Base-by-base conservation (phyloP, 1,140 invertebrate species). In the Drosophila teissieri region DNA sequence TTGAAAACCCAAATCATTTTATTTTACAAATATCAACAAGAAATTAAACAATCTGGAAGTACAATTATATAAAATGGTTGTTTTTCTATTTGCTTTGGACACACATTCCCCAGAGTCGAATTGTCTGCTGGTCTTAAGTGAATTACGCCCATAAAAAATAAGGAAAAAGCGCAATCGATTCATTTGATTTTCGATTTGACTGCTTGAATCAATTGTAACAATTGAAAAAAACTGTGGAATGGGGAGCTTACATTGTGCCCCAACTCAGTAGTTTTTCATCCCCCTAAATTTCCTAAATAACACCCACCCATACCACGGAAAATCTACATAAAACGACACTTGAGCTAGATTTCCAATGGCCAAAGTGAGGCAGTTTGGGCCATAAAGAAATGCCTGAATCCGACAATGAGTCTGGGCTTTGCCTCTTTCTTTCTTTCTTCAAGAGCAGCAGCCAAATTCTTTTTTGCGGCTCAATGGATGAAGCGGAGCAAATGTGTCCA, bases 301-400 rank as follows among this genome's bases (percentile, higher is more conserved):
- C 48, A 42, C 37, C 36, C 39, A 51, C 34, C 39, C 51, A 48
- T 48, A 45, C 42, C 52, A 54, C 39, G 12, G 17, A 80, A 49
- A 82, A 86, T 86, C 67, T 88, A 86, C 82, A 86, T 86, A 88
- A 88, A 86, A 86, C 62, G 64, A 63, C 83, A 86, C 83, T 86
- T 88, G 79, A 78, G 58, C 79, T 83, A 62, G 53, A 82, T 88
- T 76, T 79, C 62, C 52, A 58, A 60, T 53, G 42, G 36, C 44
- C 37, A 53, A 62, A 75, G 58, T 65, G 44, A 44, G 45, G 44
- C 70, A 63, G 68, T 24, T 56, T 40, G 56, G 49, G 36, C 37
- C 69, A 63, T 68, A 77, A 69, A 60, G 51, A 77, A 31, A 55
- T 46, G 62, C 73, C 67, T 57, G 53, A 37, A 15, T 56, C 52